Evolutionary conservation across 2,797 vertebrate species (phyloP), one percentile per base, ranked within the genome.

Genomic region (Peromyscus attwateri): DNA sequence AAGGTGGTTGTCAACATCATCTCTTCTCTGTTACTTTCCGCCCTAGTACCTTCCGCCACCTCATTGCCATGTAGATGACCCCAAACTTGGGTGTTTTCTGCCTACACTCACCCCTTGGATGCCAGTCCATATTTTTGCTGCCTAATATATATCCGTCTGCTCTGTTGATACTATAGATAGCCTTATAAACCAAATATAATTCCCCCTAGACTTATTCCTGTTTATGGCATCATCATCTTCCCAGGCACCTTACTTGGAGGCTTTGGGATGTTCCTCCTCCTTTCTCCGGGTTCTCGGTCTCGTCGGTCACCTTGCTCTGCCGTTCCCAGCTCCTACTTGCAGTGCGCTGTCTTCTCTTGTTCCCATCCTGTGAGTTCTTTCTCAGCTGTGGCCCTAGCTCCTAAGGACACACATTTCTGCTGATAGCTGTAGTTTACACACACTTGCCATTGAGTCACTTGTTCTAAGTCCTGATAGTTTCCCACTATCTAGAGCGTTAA

Each of bases 141-240:
- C 49, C 37, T 95, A 34, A 49, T 75, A n/a, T 10, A n/a, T 88
- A 89, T 75, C 27, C 64, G 37, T 19, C 34, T 91, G 49, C 82
- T 31, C 37, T 52, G 27, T 90, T 97, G 82, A 34, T 92, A 46
- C 71, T 96, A 31, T 40, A 66, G 25, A 66, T 52, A 71, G 49
- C 83, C 29, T 93, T 93, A 93, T 93, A 96, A 97, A 92, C 49
- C 82, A 87, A 66, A 68, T 21, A 70, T 87, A 66, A 81, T 81
- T 92, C 19, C 37, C 73, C 37, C n/a, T 16, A 85, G 90, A 43
- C 52, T 17, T 23, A 13, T 64, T 97, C 55, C 19, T 93, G 0
- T 92, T 94, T 89, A 17, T 90, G 40, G 25, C 19, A 11, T 83
- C 43, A 75, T 57, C n/a, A 92, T 84, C 94, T 25, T 92, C 46